Conservation (phyloP, 2,888 invertebrate genomes). For the Heliconius aoede region DNA sequence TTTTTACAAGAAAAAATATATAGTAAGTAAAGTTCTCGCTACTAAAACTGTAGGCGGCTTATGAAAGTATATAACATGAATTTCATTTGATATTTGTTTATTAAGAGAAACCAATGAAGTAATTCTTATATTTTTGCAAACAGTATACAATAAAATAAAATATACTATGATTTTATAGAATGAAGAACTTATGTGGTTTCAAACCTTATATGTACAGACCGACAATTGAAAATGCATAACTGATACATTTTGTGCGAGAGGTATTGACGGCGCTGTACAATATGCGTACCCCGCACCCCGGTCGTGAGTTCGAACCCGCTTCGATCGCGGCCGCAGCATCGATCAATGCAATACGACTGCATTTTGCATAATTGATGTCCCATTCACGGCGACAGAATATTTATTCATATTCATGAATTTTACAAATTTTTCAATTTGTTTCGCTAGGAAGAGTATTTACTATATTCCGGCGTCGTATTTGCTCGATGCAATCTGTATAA, state of each 20-base stretch:
- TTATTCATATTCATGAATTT: conserved; percentile 83
- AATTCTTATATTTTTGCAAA: background rate
- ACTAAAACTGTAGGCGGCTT: background rate
- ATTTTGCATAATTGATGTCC: conserved; percentile 82
- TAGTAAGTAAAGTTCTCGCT: background rate
- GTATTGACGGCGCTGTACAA: conserved; percentile 4
- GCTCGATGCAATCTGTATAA: conserved; percentile 76
- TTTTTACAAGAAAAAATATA: conserved; percentile 1
- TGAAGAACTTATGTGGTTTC: background rate
- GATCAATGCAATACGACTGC: conserved; percentile 74
- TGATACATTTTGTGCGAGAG: conserved; percentile 10
- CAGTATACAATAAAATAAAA: background rate
- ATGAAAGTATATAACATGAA: background rate
- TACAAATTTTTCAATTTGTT: conserved; percentile 79
- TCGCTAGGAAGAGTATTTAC: conserved; percentile 75
- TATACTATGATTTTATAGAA: background rate
- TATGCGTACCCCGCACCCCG: background rate
- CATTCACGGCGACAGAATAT: conserved; percentile 76
- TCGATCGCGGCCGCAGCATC: conserved; percentile 53
- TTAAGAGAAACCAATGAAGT: too few relatives aligned
- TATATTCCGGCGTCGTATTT: conserved; percentile 71
- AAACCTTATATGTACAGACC: background rate
- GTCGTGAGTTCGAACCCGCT: conserved; percentile 55
- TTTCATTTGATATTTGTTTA: too few relatives aligned
- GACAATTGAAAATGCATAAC: conserved; percentile 16